Conservation (phyloP, 2,888 invertebrate genomes). For the Eueremaeus valkanovi region DNA sequence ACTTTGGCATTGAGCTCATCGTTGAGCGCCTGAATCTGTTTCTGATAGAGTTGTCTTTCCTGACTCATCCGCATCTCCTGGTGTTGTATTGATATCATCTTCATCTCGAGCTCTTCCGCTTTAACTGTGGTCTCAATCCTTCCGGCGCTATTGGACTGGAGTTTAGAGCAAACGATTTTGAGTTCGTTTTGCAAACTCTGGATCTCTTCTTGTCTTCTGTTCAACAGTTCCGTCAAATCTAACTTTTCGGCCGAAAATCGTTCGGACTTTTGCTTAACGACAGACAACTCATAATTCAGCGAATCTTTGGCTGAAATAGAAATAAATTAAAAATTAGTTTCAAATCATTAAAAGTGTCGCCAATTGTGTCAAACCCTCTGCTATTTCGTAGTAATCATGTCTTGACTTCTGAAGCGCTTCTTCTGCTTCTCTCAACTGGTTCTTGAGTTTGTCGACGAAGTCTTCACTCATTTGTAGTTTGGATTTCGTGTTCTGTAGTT, state of each 20-base stretch:
- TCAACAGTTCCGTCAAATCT: conserved; percentile 30
- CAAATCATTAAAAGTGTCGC: no score
- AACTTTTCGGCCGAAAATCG: conserved; percentile 24
- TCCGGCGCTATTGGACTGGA: conserved; percentile 68
- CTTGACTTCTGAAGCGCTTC: conserved; percentile 40
- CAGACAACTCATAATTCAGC: conserved; percentile 27
- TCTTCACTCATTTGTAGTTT: conserved; percentile 37
- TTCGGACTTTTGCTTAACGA: not conserved
- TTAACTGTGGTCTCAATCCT: conserved; percentile 78
- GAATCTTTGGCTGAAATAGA: conserved; percentile 37
- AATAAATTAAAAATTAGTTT: not conserved
- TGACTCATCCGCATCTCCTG: conserved; percentile 75
- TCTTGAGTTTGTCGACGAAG: conserved; percentile 33
- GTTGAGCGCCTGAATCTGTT: conserved; percentile 72
- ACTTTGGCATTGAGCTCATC: conserved; percentile 73
- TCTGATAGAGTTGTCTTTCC: conserved; percentile 69
- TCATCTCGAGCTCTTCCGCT: conserved; percentile 73
- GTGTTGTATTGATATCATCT: conserved; percentile 61
- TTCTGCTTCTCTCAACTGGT: conserved; percentile 40
- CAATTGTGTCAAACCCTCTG: conserved; percentile 32
- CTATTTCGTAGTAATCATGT: conserved; percentile 37
- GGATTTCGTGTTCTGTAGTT: conserved; percentile 24
- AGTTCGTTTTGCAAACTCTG: conserved; percentile 62
- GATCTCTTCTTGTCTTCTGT: conserved; percentile 39
- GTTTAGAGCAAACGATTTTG: conserved; percentile 65